Evolutionary conservation across 53 echinoderm and acorn worm species (phyloP), one percentile per base, ranked within the genome.

Genomic region (Pentamera pediparva): DNA sequence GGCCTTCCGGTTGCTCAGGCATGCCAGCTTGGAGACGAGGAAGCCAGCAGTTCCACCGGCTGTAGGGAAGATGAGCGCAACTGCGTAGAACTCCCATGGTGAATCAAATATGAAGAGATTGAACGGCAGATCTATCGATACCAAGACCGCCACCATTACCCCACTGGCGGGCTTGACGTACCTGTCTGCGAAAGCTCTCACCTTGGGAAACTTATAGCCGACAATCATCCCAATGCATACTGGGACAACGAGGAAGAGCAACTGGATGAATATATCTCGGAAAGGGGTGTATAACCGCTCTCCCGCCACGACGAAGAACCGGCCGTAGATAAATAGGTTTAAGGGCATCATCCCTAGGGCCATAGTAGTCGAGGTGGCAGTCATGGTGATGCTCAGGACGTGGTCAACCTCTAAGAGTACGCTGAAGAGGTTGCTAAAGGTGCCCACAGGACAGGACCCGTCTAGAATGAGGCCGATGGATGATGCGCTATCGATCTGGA

Each of bases 311-410:
- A 21, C 73, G 31, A 90, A 79, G 13, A 75, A 83, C 22, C 61
- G 75, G 31, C 86, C 86, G 70, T 93, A 93, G 82, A 93, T 87
- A 40, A 76, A 74, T 4, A 93, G 77, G 51, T 93, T 93, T 2
- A 90, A 71, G 4, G 93, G 93, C 89, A 89, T 93, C 75, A 90
- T 81, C 6, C 80, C 93, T 24, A 93, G 52, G n/a, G 93, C 93
- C 18, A 84, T 30, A 24, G 89, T 76, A 4, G 89, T 89, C 28
- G 89, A 93, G 64, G 77, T 81, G 18, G 76, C 70, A 20, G 93
- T 93, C 93, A 93, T 93, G 32, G 93, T 89, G 26, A 93, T 64
- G 28, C 93, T 93, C 6, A 93, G 73, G 6, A 82, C 80, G 56
- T 90, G 63, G 53, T 93, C 89, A 52, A 85, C 85, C 59, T 89